Percentiles rank a stretch among this genome's conserved stretches.
Evolutionary conservation across 2,797 vertebrate species (phyloP).

Genomic region (Diglossa cyanea): DNA sequence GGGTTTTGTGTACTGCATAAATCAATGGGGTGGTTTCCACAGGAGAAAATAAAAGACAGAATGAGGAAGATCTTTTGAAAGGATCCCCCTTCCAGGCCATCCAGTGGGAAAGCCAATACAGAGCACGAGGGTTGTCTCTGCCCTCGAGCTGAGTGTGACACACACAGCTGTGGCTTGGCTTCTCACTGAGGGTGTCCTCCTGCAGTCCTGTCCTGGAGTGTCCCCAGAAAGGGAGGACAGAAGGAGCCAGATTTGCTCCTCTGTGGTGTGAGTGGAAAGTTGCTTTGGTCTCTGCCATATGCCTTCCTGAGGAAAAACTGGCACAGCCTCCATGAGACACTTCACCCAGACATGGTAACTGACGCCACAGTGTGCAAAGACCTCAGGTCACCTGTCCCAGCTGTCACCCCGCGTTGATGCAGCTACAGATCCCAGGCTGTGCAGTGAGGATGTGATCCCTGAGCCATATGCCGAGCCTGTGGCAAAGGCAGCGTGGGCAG

Average conservation of each 20-base stretch:
- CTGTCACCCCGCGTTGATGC: fast-evolving
- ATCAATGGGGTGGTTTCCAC: background rate
- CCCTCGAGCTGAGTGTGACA: background rate
- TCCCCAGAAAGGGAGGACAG: background rate
- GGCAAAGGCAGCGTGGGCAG: background rate
- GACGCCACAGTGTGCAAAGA: fast-evolving
- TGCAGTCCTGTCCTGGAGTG: background rate
- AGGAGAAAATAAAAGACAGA: background rate
- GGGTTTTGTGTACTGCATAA: background rate
- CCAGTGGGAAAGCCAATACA: background rate
- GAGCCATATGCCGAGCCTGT: fast-evolving
- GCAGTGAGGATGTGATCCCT: background rate
- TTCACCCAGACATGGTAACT: fast-evolving
- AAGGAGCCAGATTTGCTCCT: background rate
- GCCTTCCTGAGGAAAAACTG: background rate
- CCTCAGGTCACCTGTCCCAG: background rate
- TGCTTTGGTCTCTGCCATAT: fast-evolving
- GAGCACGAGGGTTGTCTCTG: fast-evolving
- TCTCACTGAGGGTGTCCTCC: background rate
- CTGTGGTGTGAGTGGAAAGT: fast-evolving
- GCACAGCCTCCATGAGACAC: fast-evolving
- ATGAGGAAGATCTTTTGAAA: background rate
- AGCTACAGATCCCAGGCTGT: background rate
- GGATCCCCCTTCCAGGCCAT: background rate
- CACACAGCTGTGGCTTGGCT: background rate